Conservation (phyloP, 2,888 invertebrate genomes). For the Leptinotarsa peninsularis region DNA sequence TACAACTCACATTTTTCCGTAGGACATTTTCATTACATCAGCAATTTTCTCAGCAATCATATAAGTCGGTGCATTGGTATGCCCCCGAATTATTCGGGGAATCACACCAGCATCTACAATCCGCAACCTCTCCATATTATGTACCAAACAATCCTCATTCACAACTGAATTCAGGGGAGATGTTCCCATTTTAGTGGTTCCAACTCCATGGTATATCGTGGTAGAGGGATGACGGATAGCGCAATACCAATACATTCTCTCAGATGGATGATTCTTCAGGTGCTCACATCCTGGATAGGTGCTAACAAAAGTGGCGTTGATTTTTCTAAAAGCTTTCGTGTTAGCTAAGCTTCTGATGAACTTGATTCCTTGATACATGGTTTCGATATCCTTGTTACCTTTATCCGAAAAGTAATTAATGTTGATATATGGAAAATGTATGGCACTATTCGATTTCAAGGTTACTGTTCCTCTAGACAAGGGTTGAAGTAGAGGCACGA, state of each 20-base stretch:
- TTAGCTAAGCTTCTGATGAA: conserved; percentile 45
- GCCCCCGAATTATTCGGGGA: conserved; percentile 68
- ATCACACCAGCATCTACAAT: conserved; percentile 70
- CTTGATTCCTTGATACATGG: conserved; percentile 72
- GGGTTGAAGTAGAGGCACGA: conserved; percentile 51
- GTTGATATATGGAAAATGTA: conserved; percentile 56
- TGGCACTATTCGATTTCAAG: conserved; percentile 53
- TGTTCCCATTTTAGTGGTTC: conserved; percentile 70
- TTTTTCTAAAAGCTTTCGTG: conserved; percentile 72
- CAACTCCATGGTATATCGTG: conserved; percentile 67
- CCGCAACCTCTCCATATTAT: conserved; percentile 67
- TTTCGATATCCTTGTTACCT: conserved; percentile 72
- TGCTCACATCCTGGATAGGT: conserved; percentile 43
- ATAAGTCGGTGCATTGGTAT: conserved; percentile 68
- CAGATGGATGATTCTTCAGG: conserved; percentile 64
- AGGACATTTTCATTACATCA: conserved; percentile 32
- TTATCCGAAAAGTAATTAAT: conserved; percentile 50
- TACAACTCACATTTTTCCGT: background rate
- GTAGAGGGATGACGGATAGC: conserved; percentile 64
- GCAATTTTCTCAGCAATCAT: conserved; percentile 69
- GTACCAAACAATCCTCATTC: conserved; percentile 67
- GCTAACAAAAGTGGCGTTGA: conserved; percentile 69
- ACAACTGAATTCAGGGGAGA: conserved; percentile 68
- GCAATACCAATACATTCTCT: conserved; percentile 67
- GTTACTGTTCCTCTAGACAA: conserved; percentile 54